Conservation (phyloP, 53 echinoderm and acorn worm genomes). For the Arbacia lixula region DNA sequence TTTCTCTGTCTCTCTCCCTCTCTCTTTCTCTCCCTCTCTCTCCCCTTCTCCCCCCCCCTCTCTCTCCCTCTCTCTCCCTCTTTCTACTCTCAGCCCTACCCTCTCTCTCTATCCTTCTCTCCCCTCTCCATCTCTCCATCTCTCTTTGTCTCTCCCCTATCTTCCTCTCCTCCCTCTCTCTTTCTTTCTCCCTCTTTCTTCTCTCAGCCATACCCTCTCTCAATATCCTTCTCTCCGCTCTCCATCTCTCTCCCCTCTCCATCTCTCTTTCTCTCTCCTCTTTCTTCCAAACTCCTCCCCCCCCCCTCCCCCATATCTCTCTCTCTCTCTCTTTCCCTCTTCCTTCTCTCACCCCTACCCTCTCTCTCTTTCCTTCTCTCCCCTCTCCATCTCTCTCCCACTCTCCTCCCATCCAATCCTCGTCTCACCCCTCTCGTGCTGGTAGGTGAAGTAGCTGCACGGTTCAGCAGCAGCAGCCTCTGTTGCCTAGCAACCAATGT, state of each 20-base stretch:
- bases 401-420: too few relatives aligned
- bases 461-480: constrained; percentile 6
- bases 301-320: neutral
- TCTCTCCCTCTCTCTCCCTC: neutral
- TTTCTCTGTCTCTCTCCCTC: constrained; percentile 2
- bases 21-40: neutral
- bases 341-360: neutral
- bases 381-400: neutral
- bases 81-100: neutral
- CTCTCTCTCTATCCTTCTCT: neutral
- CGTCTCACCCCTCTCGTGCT: too few relatives aligned
- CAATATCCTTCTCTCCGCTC: neutral
- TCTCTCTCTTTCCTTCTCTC: neutral
- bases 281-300: neutral
- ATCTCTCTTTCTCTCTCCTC: neutral
- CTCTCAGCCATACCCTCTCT: too few relatives aligned
- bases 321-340: neutral
- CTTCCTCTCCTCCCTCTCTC: too few relatives aligned
- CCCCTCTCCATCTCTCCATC: neutral
- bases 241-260: neutral
- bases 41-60: neutral
- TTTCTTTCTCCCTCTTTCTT: too few relatives aligned
- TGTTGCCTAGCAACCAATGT: constrained; percentile 15
- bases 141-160: neutral
- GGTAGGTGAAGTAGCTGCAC: too few relatives aligned